Evolutionary conservation across 2,888 invertebrate genomes (phyloP), one percentile per base, ranked within the genome.

Genomic region (Mylabris sibirica): DNA sequence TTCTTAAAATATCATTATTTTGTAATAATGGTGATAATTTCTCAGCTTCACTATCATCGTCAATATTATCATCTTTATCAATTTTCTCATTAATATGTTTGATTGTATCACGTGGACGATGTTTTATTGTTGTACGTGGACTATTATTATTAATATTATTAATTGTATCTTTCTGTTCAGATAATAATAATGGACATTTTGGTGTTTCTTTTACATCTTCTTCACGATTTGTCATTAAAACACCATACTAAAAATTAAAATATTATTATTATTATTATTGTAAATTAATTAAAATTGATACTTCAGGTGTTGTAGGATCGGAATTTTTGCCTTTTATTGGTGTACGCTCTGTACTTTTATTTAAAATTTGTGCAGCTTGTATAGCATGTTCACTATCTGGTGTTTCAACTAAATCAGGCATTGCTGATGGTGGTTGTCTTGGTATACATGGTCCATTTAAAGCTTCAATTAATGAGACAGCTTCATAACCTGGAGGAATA

Each of bases 391-490:
- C 92, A 34, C 90, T 90, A 74, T 91, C 91, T 0, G 88, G 88
- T 12, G 88, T 87, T 70, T 88, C 88, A 1, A 88, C 87, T 38
- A 85, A 69, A 74, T 86, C 85, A 8, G 85, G 84, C 79, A 85
- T 82, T 5, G 85, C 85, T 2, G 86, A 80, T 11, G 85, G 84
- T 9, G 84, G 83, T 67, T 83, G 83, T 74, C 88, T 87, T 63
- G 89, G 88, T 41, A 88, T 87, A 78, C 90, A 92, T 8, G 97
- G 97, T 0, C 98, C 98, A 86, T 98, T 98, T 65, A 98, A 87
- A 3, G 98, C 98, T 87, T 98, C 98, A 75, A 98, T 94, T 64
- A 98, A 88, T 0, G 98, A 95, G 64, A 98, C 95, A 34, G 96
- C 93, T 86, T 97, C 95, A 85, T 97, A 98, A 0, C 98, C 98